These are phyloP conservation scores for Epicampocera succincta DNA, from an alignment of 2,888 invertebrate species.

Conservation along the genomic window DNA sequence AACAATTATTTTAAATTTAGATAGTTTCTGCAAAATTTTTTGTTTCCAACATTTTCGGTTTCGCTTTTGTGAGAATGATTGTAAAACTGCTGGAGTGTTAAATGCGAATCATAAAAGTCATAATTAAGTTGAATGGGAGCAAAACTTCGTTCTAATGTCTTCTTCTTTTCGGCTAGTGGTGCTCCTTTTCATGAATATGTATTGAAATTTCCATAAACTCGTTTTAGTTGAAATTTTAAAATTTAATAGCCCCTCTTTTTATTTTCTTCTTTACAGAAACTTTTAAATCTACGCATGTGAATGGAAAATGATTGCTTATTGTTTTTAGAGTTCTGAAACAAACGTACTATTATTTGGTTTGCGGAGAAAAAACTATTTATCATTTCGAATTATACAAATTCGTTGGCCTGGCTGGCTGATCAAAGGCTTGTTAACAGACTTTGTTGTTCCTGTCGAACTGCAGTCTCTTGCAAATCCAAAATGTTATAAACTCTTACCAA, in stretches of 20 bases:
- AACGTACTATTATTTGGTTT: neutral
- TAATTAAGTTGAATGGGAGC: neutral
- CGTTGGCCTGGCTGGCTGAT: neutral
- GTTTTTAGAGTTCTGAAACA: neutral
- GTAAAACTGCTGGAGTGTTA: neutral
- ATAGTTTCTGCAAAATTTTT: constrained; percentile 27
- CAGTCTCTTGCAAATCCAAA: neutral
- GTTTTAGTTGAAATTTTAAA: neutral
- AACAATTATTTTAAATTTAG: constrained; percentile 35
- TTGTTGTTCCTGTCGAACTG: constrained; percentile 7
- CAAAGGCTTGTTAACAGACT: constrained; percentile 28
- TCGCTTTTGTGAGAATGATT: constrained; percentile 16
- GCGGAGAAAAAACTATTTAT: neutral
- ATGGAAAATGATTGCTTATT: neutral
- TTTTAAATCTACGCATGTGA: neutral
- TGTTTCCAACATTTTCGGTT: constrained; percentile 11
- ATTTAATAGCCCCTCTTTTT: neutral
- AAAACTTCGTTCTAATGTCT: neutral
- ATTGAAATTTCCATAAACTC: neutral
- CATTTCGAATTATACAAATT: neutral
- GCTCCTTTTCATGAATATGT: too few species aligned
- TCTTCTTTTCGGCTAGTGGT: too few species aligned
- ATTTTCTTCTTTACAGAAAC: constrained; percentile 32
- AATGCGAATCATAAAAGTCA: constrained; percentile 19
- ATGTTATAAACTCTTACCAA: neutral